Base-by-base conservation (phyloP, 2,113 vertebrate genomes). In the Carassius auratus region DNA sequence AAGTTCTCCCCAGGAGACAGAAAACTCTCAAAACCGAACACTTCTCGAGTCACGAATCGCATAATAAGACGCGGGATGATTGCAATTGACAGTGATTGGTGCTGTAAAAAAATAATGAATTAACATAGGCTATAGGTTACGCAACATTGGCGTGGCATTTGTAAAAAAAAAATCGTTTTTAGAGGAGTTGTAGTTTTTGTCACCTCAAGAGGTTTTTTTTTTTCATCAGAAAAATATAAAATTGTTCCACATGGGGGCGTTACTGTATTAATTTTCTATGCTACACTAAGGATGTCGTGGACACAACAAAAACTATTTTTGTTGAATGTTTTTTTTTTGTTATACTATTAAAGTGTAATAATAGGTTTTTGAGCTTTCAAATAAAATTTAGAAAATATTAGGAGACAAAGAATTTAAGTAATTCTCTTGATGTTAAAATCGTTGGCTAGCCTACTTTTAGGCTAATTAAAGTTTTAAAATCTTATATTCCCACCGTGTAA, bases 231-330 rank as follows among this genome's bases (percentile, higher is more conserved):
- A 82, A 8, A 83, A 86, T 90, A 5, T 1, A 69, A 13, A 33
- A 85, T 87, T 76, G 82, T 78, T 90, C 92, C 94, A 95, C 94
- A 92, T 94, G 94, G 93, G 94, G 94, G 94, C 93, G 94, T 90
- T 91, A 89, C 92, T 92, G 93, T 88, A 93, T 93, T 92, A 93
- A 38, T 86, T 55, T 92, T 93, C 87, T 61, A 48, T 45, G 71
- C 73, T 8, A 42, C 8, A 5, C 64, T 5, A 52, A 45, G 14
- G 50, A 50, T 21, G 14, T 12, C 45, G 50, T 84, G 21, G 21
- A 76, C 23, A 50, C 45, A n/a, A 26, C 13, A 76, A 76, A 15
- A 76, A 42, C 33, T 50, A 7, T 48, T 75, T 10, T 75, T 23
- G 45, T 48, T 75, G n/a, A 50, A 26, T 76, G 12, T 50, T n/a